Base-by-base conservation (phyloP, 37 sponge, comb jelly and placozoan genomes). In the Diacarnus erythraeanus region DNA sequence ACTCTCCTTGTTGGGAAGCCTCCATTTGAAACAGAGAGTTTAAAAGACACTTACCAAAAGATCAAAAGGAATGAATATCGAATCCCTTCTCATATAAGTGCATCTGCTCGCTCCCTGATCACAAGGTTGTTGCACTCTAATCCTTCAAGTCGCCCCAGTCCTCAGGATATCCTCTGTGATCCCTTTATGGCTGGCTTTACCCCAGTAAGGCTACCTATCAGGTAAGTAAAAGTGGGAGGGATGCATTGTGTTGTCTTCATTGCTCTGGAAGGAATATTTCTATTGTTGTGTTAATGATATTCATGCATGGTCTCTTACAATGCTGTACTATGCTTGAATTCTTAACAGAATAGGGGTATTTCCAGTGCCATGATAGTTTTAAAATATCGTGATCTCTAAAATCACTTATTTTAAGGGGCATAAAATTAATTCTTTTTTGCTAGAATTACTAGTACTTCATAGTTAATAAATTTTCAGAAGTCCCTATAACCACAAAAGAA, bases 11-110 rank as follows among this genome's bases (percentile, higher is more conserved):
- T 89, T 41, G 93, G 97, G 2, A 93, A 93, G 78, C 97, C 97
- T n/a, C 97, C 97, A 21, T 97, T 97, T 83, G 97, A 97, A 70
- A 97, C 94, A 1, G 71, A 80, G 44, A 88, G 89, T 37, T 83
- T 97, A 25, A 91, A 94, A 61, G 97, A 97, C 40, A 97, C 97
- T 10, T 97, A 94, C 77, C 77, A 81, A 8, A 71, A 78, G 18
- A 97, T 97, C 61, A 91, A 89, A 69, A 71, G 87, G 22, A 94
- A 94, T 43, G 92, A 97, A 85, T 97, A 91, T 59, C 86, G 84
- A 59, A 86, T 94, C 31, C 97, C 97, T 0, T 85, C 84, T 1
- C 74, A 86, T 56, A 80, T 97, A 42, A 78, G 83, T 29, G 66
- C 78, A 20, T 51, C 64, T n/a, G 94, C 97, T 42, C 75, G 86